Percentiles rank a stretch among this genome's conserved stretches.
These are phyloP conservation scores for Ibidorhyncha struthersii DNA, from an alignment of 2,113 vertebrate species.

Conservation along the genomic window DNA sequence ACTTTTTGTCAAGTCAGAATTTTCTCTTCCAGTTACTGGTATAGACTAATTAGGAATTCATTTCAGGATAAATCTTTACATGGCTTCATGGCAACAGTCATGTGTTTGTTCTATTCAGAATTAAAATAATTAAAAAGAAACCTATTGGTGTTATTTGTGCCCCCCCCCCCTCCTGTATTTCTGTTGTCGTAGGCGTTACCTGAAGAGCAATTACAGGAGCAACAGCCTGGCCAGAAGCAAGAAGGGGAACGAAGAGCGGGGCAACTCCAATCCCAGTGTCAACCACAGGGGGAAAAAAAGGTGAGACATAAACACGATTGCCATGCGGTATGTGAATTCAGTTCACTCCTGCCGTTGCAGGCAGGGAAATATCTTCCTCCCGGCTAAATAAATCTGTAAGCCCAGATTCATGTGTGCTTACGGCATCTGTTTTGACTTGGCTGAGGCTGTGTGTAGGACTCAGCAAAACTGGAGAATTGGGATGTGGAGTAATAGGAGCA, in stretches of 20 bases:
- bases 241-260: constrained; percentile 35
- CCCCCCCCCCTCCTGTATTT: background rate
- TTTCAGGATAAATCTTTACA: background rate
- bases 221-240: background rate
- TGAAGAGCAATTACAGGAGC: constrained; percentile 78
- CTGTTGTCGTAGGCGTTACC: constrained; percentile 73
- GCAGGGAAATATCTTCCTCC: background rate
- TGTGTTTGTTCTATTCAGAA: background rate
- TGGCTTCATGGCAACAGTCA: background rate
- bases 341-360: background rate
- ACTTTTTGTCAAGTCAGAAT: background rate
- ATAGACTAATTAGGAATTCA: background rate
- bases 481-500: background rate
- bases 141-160: background rate
- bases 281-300: background rate
- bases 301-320: constrained; percentile 37
- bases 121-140: background rate
- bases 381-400: background rate
- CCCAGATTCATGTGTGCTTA: background rate
- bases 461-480: background rate
- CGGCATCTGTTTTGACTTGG: background rate
- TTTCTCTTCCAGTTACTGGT: no score
- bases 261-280: background rate
- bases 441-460: background rate
- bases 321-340: background rate